These are phyloP conservation scores for Colossoma macropomum DNA, from an alignment of 2,113 vertebrate species.

Conservation along the genomic window DNA sequence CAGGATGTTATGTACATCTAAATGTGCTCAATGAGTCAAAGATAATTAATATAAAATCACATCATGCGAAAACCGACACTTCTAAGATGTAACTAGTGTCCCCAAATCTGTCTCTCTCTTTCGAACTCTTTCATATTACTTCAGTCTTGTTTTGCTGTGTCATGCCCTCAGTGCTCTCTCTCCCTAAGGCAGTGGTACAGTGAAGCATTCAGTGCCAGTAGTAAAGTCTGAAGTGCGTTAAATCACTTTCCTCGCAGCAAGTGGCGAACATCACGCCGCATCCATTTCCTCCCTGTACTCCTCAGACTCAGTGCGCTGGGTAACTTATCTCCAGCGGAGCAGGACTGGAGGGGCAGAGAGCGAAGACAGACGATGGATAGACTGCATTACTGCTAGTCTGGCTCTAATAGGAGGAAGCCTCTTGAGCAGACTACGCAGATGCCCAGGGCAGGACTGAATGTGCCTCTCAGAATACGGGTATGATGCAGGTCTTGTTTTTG, in stretches of 20 bases:
- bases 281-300: not conserved
- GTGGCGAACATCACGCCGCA: not conserved
- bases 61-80: too few relatives aligned
- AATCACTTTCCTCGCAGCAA: slow-evolving; percentile 18
- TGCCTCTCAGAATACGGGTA: not conserved
- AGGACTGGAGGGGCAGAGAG: slow-evolving; percentile 3
- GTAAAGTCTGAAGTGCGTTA: slow-evolving; percentile 28
- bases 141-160: not conserved
- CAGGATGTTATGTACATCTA: too few relatives aligned
- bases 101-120: not conserved
- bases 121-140: not conserved
- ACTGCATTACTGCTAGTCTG: not conserved
- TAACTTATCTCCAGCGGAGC: slow-evolving; percentile 5
- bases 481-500: not conserved
- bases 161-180: not conserved
- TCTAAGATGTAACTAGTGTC: too few relatives aligned
- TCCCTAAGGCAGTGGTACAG: not conserved
- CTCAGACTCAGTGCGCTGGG: not conserved
- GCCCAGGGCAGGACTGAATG: not conserved
- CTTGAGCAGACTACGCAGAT: not conserved
- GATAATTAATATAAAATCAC: too few relatives aligned
- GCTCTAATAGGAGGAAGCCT: slow-evolving; percentile 7
- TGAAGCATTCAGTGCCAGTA: slow-evolving; percentile 8
- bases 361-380: slow-evolving; percentile 1
- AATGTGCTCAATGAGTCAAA: too few relatives aligned